Conservation (phyloP, 2,113 vertebrate species). For the Festucalex cinctus region DNA sequence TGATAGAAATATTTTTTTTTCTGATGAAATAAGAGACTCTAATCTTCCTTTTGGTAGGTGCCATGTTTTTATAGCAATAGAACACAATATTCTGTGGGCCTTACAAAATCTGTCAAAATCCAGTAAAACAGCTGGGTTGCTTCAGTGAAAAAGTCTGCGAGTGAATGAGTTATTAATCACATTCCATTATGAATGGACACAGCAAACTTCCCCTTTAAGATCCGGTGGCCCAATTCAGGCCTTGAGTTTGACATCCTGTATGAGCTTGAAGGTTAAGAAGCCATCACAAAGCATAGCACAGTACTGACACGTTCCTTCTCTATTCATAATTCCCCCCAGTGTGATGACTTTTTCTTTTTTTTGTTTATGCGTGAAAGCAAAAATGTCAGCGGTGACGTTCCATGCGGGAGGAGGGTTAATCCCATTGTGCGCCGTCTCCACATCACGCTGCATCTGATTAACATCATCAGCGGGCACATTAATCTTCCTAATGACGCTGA, state of each 20-base stretch:
- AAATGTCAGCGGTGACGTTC: slow-evolving; percentile 33
- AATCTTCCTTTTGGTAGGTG: too few species aligned
- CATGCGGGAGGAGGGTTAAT: slow-evolving; percentile 1
- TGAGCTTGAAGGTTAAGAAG: not conserved
- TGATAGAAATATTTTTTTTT: too few species aligned
- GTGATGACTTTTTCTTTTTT: slow-evolving; percentile 6
- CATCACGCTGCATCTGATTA: slow-evolving; percentile 67
- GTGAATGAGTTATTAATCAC: not conserved
- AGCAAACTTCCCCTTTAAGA: not conserved
- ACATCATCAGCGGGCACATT: slow-evolving; percentile 71
- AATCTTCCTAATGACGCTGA: slow-evolving; percentile 70
- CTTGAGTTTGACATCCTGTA: not conserved
- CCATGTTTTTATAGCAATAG: too few species aligned
- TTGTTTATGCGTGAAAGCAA: slow-evolving; percentile 20
- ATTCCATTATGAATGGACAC: not conserved
- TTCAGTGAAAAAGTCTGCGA: too few species aligned
- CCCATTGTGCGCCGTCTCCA: slow-evolving; percentile 51
- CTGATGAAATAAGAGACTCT: too few species aligned
- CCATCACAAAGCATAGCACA: not conserved
- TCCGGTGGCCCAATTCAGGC: not conserved
- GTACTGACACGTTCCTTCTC: not conserved
- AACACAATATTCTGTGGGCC: too few species aligned
- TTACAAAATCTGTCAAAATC: too few species aligned
- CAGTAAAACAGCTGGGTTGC: too few species aligned
- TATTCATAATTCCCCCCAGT: not conserved